A percentile compares a stretch with the other conserved stretches of the same genome.
phyloP scores from a whole-genome alignment of 2,113 vertebrate genomes.

The Salvelinus namaycush region DNA sequence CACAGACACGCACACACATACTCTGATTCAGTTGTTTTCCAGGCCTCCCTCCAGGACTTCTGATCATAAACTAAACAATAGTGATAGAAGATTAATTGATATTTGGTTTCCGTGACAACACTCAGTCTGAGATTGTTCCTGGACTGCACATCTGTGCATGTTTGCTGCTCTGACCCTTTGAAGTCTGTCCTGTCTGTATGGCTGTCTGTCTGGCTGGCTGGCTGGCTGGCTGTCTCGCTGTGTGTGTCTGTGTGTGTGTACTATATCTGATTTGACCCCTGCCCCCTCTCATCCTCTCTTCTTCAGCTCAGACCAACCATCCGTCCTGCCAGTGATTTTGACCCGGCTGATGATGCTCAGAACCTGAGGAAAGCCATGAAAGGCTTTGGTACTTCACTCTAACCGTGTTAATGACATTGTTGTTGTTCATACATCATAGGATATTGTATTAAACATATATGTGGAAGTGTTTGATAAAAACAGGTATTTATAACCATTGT shows the following conservation, averaged over 20 bases:
- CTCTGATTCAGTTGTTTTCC: not conserved
- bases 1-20: not conserved
- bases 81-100: not conserved
- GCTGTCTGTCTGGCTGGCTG: conserved; percentile 6
- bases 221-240: not conserved
- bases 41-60: not conserved
- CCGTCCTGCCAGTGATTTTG: conserved; percentile 66
- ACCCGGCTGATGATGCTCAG: conserved; percentile 85
- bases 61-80: no score
- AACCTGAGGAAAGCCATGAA: conserved; percentile 97
- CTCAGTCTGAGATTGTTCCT: conserved; percentile 7
- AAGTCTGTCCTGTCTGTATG: not conserved
- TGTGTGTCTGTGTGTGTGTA: conserved; percentile 1
- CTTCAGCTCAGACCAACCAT: conserved; percentile 84
- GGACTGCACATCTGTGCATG: conserved; percentile 28
- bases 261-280: not conserved
- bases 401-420: not conserved
- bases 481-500: not conserved
- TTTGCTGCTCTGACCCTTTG: not conserved
- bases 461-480: no score
- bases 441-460: no score
- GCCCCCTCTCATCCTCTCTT: conserved; percentile 5
- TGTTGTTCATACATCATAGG: not conserved
- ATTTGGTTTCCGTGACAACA: not conserved
- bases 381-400: conserved; percentile 84